Conservation (phyloP, 2,888 invertebrate species). For the Andrena hattorfiana region DNA sequence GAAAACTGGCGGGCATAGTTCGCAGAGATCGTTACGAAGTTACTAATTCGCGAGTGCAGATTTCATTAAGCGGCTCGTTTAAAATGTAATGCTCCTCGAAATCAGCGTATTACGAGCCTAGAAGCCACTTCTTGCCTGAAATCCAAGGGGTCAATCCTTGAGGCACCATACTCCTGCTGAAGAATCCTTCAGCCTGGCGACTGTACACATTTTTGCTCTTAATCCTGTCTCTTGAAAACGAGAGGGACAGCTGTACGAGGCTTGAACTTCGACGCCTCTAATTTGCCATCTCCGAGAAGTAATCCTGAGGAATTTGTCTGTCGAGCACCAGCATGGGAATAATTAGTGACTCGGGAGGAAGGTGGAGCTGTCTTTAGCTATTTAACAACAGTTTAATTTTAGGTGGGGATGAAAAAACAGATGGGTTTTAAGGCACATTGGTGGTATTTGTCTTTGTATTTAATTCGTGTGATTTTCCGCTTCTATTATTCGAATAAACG, state of each 20-base stretch:
- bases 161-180: conserved; percentile 9
- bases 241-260: too few relatives aligned
- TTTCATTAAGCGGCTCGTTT: conserved; percentile 47
- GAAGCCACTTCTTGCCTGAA: conserved; percentile 24
- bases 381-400: too few relatives aligned
- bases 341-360: too few relatives aligned
- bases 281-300: not conserved
- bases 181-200: conserved; percentile 10
- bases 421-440: too few relatives aligned
- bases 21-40: conserved; percentile 27
- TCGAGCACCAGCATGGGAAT: too few relatives aligned
- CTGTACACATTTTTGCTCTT: conserved; percentile 7
- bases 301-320: too few relatives aligned
- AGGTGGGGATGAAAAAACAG: too few relatives aligned
- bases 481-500: too few relatives aligned
- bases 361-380: too few relatives aligned
- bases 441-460: too few relatives aligned
- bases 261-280: not conserved
- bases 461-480: too few relatives aligned
- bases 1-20: conserved; percentile 7
- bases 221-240: not conserved
- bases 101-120: conserved; percentile 18
- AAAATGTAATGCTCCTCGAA: conserved; percentile 37
- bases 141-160: conserved; percentile 30
- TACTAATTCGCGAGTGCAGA: conserved; percentile 42